These are phyloP conservation scores for Glyptemys insculpta DNA, from an alignment of 2,797 vertebrate species.

Conservation along the genomic window DNA sequence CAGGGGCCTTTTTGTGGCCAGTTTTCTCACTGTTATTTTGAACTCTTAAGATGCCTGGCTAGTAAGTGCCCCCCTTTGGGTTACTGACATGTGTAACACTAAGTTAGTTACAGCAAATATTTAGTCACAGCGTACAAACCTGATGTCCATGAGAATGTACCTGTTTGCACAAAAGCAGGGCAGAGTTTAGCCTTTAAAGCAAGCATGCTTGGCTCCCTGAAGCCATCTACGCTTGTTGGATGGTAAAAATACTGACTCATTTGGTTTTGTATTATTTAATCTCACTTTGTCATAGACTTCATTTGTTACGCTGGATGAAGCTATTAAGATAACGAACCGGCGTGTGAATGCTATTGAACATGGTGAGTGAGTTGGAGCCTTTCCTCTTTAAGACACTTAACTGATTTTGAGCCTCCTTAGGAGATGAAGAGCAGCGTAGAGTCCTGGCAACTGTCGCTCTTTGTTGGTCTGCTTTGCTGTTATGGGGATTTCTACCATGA, in stretches of 20 bases:
- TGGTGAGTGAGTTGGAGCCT: constrained; percentile 82
- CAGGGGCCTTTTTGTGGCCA: neutral
- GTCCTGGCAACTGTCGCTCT: neutral
- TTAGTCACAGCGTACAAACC: fast-evolving
- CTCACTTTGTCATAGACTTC: constrained; percentile 88
- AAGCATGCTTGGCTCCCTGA: neutral
- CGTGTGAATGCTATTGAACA: constrained; percentile 99
- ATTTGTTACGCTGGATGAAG: constrained; percentile 98
- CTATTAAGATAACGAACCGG: constrained; percentile 99
- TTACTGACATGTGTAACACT: neutral
- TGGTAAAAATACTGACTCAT: neutral
- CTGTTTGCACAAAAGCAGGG: neutral
- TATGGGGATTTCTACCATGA: neutral
- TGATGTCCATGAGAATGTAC: neutral
- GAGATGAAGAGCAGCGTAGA: neutral
- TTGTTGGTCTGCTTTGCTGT: neutral
- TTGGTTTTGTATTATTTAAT: constrained; percentile 40
- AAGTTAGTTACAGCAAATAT: neutral
- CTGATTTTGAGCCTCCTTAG: neutral
- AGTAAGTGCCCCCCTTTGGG: neutral
- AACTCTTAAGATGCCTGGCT: neutral
- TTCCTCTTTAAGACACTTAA: neutral
- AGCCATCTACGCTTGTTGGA: neutral
- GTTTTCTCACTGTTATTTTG: neutral
- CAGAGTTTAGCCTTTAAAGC: neutral